phyloP scores from a whole-genome alignment of 2,888 invertebrate species.

The Epinotia bilunana region DNA sequence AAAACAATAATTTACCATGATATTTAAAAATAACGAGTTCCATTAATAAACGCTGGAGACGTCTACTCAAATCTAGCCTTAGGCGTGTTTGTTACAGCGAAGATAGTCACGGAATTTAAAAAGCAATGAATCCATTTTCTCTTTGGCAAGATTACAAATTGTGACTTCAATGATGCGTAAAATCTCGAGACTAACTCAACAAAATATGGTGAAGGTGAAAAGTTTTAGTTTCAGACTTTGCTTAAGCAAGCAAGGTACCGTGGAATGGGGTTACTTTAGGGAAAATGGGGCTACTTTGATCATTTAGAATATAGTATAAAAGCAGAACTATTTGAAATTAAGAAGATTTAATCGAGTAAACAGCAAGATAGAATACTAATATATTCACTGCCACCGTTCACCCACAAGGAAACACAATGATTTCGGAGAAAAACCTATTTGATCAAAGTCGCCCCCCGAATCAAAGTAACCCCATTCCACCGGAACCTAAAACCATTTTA shows the following conservation, averaged over 20 bases:
- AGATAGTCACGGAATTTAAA: conserved; percentile 80
- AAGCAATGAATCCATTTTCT: conserved; percentile 81
- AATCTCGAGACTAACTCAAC: conserved; percentile 70
- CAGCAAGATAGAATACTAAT: too few species aligned
- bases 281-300: too few species aligned
- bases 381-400: too few species aligned
- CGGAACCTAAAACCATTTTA: conserved; percentile 59
- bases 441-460: too few species aligned
- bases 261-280: too few species aligned
- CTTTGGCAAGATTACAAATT: conserved; percentile 78
- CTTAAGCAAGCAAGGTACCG: conserved; percentile 52
- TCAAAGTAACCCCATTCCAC: too few species aligned
- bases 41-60: conserved; percentile 70
- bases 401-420: too few species aligned
- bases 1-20: conserved; percentile 57
- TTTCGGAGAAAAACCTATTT: too few species aligned
- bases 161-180: conserved; percentile 80
- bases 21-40: conserved; percentile 69
- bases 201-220: conserved; percentile 69
- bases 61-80: conserved; percentile 63
- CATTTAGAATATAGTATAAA: too few species aligned
- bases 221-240: conserved; percentile 58
- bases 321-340: too few species aligned
- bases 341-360: too few species aligned
- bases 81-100: conserved; percentile 69